phyloP scores from a whole-genome alignment of 2,797 vertebrate species.

The Brachymystax lenok region DNA sequence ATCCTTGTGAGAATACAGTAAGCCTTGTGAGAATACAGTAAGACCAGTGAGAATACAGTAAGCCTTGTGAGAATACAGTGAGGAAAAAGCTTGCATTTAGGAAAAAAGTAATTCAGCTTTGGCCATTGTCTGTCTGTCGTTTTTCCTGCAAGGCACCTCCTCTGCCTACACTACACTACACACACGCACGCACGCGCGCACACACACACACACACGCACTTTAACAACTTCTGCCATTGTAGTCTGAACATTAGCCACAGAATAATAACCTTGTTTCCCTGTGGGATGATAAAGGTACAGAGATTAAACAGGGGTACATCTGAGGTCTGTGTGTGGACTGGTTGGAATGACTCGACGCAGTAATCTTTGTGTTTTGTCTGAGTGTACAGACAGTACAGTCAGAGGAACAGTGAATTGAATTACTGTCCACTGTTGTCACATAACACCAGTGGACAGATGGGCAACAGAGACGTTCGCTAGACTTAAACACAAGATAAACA shows the following conservation, averaged over 20 bases:
- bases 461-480: not conserved
- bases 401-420: constrained; percentile 15
- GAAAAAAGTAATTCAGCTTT: not conserved
- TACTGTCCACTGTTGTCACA: constrained; percentile 23
- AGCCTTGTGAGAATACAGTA: too few species aligned
- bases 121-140: not conserved
- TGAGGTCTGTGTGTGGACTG: constrained; percentile 41
- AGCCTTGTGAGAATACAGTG: too few species aligned
- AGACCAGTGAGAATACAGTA: too few species aligned
- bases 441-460: constrained; percentile 9
- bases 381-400: constrained; percentile 55
- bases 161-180: constrained; percentile 14
- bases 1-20: not conserved
- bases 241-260: constrained; percentile 25
- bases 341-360: constrained; percentile 59
- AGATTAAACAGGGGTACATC: constrained; percentile 41
- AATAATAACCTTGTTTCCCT: constrained; percentile 55
- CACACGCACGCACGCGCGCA: not conserved
- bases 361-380: constrained; percentile 64
- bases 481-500: too few species aligned
- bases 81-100: not conserved
- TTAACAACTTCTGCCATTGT: constrained; percentile 46
- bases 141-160: constrained; percentile 4
- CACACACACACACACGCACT: constrained; percentile 8
- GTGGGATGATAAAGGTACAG: constrained; percentile 53